A percentile compares a stretch with the other conserved stretches of the same genome.
Evolutionary conservation across 2,888 invertebrate genomes (phyloP).

Genomic region (Lucinisca nassula): DNA sequence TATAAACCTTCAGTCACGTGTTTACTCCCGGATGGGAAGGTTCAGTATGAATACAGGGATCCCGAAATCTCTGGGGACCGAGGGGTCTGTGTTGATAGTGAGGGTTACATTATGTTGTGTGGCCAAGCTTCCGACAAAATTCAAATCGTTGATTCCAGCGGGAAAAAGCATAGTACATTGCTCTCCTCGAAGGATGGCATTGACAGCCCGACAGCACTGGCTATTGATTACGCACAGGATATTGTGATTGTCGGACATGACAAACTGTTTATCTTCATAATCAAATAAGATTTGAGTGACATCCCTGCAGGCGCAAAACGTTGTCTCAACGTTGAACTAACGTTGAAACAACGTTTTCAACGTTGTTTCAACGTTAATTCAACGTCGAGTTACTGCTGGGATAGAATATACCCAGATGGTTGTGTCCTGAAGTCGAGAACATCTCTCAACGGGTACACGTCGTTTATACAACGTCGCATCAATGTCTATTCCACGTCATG

Average conservation of each 20-base stretch:
- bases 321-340: no score
- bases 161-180: not conserved
- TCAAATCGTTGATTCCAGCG: not conserved
- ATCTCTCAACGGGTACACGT: no score
- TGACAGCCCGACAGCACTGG: not conserved
- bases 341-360: no score
- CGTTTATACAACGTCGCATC: no score
- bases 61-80: not conserved
- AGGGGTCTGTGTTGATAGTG: not conserved
- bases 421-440: no score
- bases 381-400: no score
- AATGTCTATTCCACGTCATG: no score
- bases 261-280: no score
- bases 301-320: no score
- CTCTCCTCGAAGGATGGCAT: not conserved
- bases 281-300: no score
- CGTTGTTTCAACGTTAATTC: no score
- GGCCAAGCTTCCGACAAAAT: not conserved
- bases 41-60: not conserved
- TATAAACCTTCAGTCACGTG: not conserved
- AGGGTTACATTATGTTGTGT: not conserved
- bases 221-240: not conserved
- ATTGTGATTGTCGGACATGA: not conserved
- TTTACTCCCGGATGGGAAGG: not conserved
- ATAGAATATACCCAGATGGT: no score